These are phyloP conservation scores for Triplophysa yarkandensis DNA, from an alignment of 2,797 vertebrate genomes.

Conservation along the genomic window DNA sequence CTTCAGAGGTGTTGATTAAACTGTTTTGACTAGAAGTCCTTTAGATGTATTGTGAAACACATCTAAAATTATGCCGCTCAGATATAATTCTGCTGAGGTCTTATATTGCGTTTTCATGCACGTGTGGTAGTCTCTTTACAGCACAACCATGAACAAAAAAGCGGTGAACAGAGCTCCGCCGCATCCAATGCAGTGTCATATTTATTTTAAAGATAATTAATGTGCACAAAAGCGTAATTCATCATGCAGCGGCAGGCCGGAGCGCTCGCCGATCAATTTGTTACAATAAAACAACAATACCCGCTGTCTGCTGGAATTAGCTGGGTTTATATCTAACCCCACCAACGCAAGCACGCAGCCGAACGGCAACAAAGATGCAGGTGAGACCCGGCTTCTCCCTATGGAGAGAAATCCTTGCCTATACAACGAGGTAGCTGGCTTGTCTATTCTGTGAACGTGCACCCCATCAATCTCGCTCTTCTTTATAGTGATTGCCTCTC, in stretches of 20 bases:
- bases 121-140: constrained; percentile 45
- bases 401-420: constrained; percentile 10
- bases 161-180: constrained; percentile 9
- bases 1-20: constrained; percentile 32
- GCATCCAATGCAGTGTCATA: constrained; percentile 49
- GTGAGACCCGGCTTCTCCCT: constrained; percentile 15
- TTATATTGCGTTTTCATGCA: constrained; percentile 26
- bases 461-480: constrained; percentile 40
- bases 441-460: constrained; percentile 15
- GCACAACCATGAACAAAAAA: constrained; percentile 32
- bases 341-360: not conserved
- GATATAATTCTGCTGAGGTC: constrained; percentile 42
- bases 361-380: constrained; percentile 27
- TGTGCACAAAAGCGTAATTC: constrained; percentile 51
- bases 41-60: constrained; percentile 8
- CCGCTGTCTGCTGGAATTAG: constrained; percentile 50
- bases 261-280: constrained; percentile 51
- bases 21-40: constrained; percentile 19
- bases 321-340: constrained; percentile 29
- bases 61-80: constrained; percentile 27
- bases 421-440: constrained; percentile 22
- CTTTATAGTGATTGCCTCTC: constrained; percentile 39
- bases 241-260: constrained; percentile 35
- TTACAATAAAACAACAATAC: constrained; percentile 54
- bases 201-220: constrained; percentile 62